Evolutionary conservation across 2,113 vertebrate species (phyloP), one percentile per base, ranked within the genome.

Genomic region (Brienomyrus brachyistius): DNA sequence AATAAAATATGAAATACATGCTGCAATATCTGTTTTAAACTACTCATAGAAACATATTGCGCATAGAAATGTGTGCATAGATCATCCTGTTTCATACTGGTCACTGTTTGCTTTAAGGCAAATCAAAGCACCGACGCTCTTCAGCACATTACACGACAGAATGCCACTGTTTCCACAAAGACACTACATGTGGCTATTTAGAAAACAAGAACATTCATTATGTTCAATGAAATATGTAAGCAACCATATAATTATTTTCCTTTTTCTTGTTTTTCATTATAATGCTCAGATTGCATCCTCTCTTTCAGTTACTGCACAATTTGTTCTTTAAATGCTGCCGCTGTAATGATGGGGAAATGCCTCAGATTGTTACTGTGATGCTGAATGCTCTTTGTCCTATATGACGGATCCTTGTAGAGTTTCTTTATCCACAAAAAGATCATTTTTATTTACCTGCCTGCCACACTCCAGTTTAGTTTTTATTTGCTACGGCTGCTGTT

Each of bases 401-500:
- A 84, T 21, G 31, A 89, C 84, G 17, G 77, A n/a, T 21, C 27
- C 50, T 83, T n/a, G 74, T 84, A 23, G 45, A 31, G 45, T 52
- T 62, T 84, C 10, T 31, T 85, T 84, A 45, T 47, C 27, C n/a
- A 70, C 3, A 51, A 62, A 62, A 85, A 89, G 89, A 43, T 47
- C 89, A 21, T 86, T 56, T 89, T 89, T 45, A 43, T 89, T 89
- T 62, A n/a, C 88, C 40, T 56, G 27, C 27, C n/a, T 40, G 89
- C 89, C 89, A 89, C 31, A 85, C 40, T 11, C 5, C 13, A 66
- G 45, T 17, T 17, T 15, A 77, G n/a, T 13, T 15, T 15, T 52
- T 51, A 4, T 43, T 88, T 11, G 31, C 7, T 48, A 21, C 48
- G 56, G 59, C 27, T 15, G 35, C 21, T 45, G 40, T 47, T 62